A percentile compares a stretch with the other conserved stretches of the same genome.
These are phyloP conservation scores for Diphyllodes magnificus DNA, from an alignment of 2,113 vertebrate species.

Conservation along the genomic window DNA sequence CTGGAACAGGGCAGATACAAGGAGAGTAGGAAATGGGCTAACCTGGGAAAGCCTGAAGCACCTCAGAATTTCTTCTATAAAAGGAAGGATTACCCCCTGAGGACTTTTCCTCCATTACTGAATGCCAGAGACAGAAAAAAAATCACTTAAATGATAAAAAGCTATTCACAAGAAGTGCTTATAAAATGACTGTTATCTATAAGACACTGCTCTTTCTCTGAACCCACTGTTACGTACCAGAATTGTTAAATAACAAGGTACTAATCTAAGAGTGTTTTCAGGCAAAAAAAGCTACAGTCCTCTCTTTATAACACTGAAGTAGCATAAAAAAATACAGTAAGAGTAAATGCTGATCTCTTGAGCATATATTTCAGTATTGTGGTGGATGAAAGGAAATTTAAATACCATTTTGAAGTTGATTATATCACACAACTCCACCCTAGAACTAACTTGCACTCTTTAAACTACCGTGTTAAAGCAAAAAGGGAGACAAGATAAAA, in stretches of 20 bases:
- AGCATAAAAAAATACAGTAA: not conserved
- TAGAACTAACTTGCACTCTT: constrained; percentile 16
- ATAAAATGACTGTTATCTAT: constrained; percentile 26
- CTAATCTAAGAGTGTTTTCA: constrained; percentile 18
- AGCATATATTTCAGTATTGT: not conserved
- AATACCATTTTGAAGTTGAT: constrained; percentile 31
- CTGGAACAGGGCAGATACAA: not conserved
- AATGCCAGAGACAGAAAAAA: constrained; percentile 30
- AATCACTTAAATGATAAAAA: not conserved
- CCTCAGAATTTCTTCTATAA: constrained; percentile 1
- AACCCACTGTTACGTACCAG: constrained; percentile 14
- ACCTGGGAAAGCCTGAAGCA: not conserved
- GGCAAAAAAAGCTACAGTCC: not conserved
- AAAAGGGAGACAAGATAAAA: constrained; percentile 5
- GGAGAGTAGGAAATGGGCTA: not conserved
- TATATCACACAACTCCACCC: constrained; percentile 19
- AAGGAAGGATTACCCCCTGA: constrained; percentile 13
- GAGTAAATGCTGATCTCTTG: not conserved
- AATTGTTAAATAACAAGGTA: constrained; percentile 15
- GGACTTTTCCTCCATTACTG: constrained; percentile 27
- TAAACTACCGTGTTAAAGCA: not conserved
- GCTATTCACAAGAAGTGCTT: not conserved
- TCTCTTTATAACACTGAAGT: not conserved
- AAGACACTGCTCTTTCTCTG: constrained; percentile 4
- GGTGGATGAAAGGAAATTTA: not conserved